Conservation (phyloP, 2,113 vertebrate genomes). For the Limanda limanda region DNA sequence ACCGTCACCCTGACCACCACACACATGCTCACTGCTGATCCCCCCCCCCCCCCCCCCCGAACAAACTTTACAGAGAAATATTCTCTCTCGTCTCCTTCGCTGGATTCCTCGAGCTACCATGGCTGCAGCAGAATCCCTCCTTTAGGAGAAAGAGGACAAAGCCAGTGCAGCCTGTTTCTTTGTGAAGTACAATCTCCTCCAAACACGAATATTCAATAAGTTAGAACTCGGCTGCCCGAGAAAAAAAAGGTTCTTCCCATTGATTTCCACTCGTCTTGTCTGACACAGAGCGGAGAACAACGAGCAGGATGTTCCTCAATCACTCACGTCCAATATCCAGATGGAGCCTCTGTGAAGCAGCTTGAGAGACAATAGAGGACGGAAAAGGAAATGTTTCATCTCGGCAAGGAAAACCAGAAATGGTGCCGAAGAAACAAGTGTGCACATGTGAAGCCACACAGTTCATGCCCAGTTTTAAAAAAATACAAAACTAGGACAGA, state of each 20-base stretch:
- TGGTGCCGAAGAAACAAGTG: no score
- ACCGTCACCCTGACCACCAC: neutral
- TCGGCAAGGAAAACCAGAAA: no score
- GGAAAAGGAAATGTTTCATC: no score
- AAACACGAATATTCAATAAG: slow-evolving; percentile 44
- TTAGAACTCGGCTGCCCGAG: slow-evolving; percentile 14
- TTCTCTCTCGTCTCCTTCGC: slow-evolving; percentile 23
- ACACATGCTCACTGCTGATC: neutral
- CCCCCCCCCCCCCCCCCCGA: neutral
- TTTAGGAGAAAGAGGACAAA: neutral
- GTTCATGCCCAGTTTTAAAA: neutral
- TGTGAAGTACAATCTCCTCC: neutral
- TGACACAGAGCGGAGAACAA: slow-evolving; percentile 35
- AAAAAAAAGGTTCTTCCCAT: slow-evolving; percentile 25
- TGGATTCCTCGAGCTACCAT: neutral
- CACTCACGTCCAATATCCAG: slow-evolving; percentile 15
- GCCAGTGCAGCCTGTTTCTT: slow-evolving; percentile 8
- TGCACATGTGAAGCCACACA: no score
- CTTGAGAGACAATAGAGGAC: no score
- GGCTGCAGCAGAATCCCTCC: neutral
- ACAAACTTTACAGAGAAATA: slow-evolving; percentile 35
- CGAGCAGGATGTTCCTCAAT: slow-evolving; percentile 21
- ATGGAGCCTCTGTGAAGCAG: neutral
- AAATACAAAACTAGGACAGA: neutral
- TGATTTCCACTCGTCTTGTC: slow-evolving; percentile 50